Percentiles rank a stretch among this genome's conserved stretches.
Conservation (phyloP, 1,140 invertebrate genomes). For the Thrips palmi region DNA sequence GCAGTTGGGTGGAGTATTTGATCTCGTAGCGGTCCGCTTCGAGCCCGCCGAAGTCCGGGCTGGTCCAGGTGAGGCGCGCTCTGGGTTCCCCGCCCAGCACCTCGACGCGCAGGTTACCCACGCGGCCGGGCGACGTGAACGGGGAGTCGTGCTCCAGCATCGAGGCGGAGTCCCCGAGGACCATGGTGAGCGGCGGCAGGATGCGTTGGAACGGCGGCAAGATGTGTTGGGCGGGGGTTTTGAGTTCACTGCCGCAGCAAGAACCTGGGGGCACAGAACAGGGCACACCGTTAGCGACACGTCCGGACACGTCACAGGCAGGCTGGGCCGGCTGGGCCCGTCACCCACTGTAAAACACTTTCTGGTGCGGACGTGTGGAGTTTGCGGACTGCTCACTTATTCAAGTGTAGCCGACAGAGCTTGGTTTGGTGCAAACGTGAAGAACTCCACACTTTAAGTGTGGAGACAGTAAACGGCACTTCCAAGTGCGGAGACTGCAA, state of each 20-base stretch:
- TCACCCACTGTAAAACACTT: too few relatives aligned
- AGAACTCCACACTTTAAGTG: too few relatives aligned
- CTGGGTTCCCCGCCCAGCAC: slow-evolving; percentile 22
- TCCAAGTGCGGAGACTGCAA: too few relatives aligned
- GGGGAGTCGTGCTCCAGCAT: slow-evolving; percentile 14
- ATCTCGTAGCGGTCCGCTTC: slow-evolving; percentile 29
- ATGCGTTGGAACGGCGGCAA: slow-evolving; percentile 27
- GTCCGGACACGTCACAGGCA: too few relatives aligned
- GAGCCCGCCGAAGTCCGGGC: slow-evolving; percentile 30
- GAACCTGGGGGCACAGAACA: too few relatives aligned
- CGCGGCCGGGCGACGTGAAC: slow-evolving; percentile 18
- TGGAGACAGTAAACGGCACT: too few relatives aligned
- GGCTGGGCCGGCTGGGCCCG: too few relatives aligned
- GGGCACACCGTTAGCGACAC: too few relatives aligned
- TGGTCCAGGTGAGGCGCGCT: slow-evolving; percentile 30
- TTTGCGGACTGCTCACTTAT: too few relatives aligned
- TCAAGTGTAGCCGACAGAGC: too few relatives aligned
- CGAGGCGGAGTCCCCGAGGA: slow-evolving; percentile 21
- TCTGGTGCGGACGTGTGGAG: too few relatives aligned
- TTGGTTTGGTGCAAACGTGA: too few relatives aligned
- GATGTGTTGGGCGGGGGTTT: slow-evolving; percentile 22
- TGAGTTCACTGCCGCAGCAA: slow-evolving; percentile 29
- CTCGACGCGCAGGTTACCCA: slow-evolving; percentile 27
- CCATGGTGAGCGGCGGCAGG: slow-evolving; percentile 24
- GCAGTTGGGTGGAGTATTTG: slow-evolving; percentile 20